Evolutionary conservation across 2,888 invertebrate species (phyloP).

Genomic region (Chloroclystis v-ata): DNA sequence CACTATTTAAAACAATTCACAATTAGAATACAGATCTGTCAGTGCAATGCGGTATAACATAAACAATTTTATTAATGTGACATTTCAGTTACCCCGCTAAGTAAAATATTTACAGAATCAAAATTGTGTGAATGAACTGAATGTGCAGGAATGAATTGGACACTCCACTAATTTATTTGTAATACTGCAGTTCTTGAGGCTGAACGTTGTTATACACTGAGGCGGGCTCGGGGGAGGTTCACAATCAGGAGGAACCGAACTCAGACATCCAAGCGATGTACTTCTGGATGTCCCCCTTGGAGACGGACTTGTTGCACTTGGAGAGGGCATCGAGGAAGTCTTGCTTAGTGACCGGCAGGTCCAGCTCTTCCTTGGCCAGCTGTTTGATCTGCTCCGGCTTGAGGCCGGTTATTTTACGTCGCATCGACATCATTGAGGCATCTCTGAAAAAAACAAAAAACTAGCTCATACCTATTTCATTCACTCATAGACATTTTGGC

Average conservation of each 20-base stretch:
- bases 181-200: slow-evolving; percentile 71
- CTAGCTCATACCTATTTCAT: too few relatives aligned
- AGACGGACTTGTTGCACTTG: slow-evolving; percentile 97
- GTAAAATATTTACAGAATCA: slow-evolving; percentile 19
- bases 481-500: not conserved
- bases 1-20: slow-evolving; percentile 40
- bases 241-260: slow-evolving; percentile 93
- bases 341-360: slow-evolving; percentile 92
- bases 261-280: slow-evolving; percentile 99
- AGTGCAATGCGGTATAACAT: slow-evolving; percentile 1
- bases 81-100: not conserved
- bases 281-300: slow-evolving; percentile 94
- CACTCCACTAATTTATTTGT: slow-evolving; percentile 28
- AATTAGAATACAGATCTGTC: slow-evolving; percentile 26
- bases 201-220: slow-evolving; percentile 29
- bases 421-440: slow-evolving; percentile 99
- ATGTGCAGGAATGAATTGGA: not conserved
- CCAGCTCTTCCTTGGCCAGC: slow-evolving; percentile 95
- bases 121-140: too few relatives aligned
- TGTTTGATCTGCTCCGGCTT: slow-evolving; percentile 96
- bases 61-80: too few relatives aligned
- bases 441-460: slow-evolving; percentile 79
- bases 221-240: slow-evolving; percentile 22
- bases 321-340: slow-evolving; percentile 96
- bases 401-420: slow-evolving; percentile 94